These are phyloP conservation scores for Trichosurus vulpecula DNA, from an alignment of 2,797 vertebrate genomes.

Conservation along the genomic window DNA sequence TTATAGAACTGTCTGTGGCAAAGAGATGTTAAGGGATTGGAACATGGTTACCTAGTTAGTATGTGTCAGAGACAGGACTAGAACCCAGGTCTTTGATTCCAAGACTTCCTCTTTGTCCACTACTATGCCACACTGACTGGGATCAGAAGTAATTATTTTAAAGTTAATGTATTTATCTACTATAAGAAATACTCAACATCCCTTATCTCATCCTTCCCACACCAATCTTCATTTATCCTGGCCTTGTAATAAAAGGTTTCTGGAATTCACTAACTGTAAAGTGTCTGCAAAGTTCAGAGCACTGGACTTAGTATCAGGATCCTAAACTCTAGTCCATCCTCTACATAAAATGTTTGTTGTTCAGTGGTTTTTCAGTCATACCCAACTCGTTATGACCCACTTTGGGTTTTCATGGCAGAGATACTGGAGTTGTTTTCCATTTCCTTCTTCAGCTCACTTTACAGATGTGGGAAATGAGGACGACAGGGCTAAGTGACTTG, in stretches of 20 bases:
- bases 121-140: not conserved
- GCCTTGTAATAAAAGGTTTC: not conserved
- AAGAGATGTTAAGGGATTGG: not conserved
- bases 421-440: not conserved
- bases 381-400: not conserved
- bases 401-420: not conserved
- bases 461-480: not conserved
- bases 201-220: not conserved
- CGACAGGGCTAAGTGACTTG: not conserved
- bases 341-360: not conserved
- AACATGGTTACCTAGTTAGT: not conserved
- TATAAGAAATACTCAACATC: not conserved
- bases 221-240: not conserved
- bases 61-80: not conserved
- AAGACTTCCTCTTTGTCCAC: not conserved
- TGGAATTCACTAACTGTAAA: not conserved
- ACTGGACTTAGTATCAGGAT: not conserved
- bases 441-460: not conserved
- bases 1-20: not conserved
- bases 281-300: not conserved
- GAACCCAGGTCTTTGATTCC: not conserved
- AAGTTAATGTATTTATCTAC: not conserved
- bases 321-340: not conserved
- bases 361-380: not conserved
- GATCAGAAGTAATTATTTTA: not conserved